Evolutionary conservation across 2,888 invertebrate species (phyloP), one percentile per base, ranked within the genome.

Genomic region (Choristoneura rosaceana): DNA sequence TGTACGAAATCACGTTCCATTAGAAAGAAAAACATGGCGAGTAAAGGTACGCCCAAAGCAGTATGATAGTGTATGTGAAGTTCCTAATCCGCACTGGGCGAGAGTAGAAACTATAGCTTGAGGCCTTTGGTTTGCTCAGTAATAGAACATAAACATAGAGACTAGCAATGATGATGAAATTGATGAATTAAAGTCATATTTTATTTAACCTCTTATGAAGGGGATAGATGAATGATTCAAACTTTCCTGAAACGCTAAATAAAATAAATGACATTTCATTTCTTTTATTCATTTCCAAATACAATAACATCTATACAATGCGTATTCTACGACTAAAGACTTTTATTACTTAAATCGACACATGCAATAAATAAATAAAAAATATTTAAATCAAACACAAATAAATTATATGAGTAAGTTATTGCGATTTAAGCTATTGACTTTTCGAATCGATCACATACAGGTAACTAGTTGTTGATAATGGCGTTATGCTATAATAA

Each of bases 281-380:
- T 85, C 77, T 90, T 93, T 93, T 92, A 92, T 93, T 93, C 85
- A 87, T 90, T 92, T 92, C 86, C 90, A 93, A 93, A 88, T 94
- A 94, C 93, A 93, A 92, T 94, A 94, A 94, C 94, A 94, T 94
- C 93, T 94, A 94, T 94, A 92, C 94, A 94, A 90, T 92, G 87
- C 71, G 88, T 90, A 88, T 81, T 84, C 93, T 93, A 93, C 93
- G 84, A 83, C 92, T 94, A 92, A 89, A 90, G 88, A 87, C 87
- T 87, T 89, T 87, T 78, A 85, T 86, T 88, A 90, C 38, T 63
- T 63, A 59, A 89, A 89, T 90, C 89, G 90, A 92, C 90, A 90
- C 91, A 92, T 92, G 90, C 90, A 90, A 85, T 87, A 82, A 86
- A 88, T 76, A 79, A 79, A 74, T 70, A 73, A 74, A 74, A 76